Evolutionary conservation across 2,888 invertebrate species (phyloP).

Genomic region (Calameuta filiformis): DNA sequence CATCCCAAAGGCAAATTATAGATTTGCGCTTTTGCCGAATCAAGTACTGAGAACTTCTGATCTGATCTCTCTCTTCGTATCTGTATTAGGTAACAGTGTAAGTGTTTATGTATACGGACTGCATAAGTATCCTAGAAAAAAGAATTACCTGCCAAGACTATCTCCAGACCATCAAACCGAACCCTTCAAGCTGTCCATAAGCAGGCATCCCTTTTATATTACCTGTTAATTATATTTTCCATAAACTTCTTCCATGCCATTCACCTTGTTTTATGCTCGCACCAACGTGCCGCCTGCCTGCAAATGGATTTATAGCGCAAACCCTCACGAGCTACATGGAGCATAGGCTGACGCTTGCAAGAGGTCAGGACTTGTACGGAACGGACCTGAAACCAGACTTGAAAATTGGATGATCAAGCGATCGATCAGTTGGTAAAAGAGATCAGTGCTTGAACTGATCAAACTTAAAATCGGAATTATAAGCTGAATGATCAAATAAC

Average conservation of each 20-base stretch:
- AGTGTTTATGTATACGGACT: background rate
- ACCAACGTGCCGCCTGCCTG: conserved; percentile 26
- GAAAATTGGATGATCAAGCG: background rate
- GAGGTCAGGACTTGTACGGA: background rate
- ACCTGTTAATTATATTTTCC: conserved; percentile 56
- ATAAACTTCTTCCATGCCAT: conserved; percentile 45
- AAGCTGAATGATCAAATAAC: background rate
- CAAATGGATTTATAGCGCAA: conserved; percentile 14
- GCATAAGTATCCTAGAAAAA: background rate
- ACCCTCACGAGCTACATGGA: background rate
- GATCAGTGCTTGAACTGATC: no score
- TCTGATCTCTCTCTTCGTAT: conserved; percentile 24
- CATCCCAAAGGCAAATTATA: conserved; percentile 62
- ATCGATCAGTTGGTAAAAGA: background rate
- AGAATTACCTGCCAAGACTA: background rate
- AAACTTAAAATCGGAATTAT: background rate
- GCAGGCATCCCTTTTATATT: conserved; percentile 34
- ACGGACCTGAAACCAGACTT: background rate
- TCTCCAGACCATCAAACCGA: background rate
- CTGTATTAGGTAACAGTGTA: background rate
- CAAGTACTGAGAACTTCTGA: conserved; percentile 41
- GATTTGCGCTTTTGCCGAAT: conserved; percentile 53
- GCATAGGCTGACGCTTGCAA: background rate
- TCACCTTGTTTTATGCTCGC: conserved; percentile 45
- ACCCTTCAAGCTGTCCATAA: background rate